A percentile compares a stretch with the other conserved stretches of the same genome.
Conservation (phyloP, 1,140 invertebrate species). For the Bilobella aurantiaca region DNA sequence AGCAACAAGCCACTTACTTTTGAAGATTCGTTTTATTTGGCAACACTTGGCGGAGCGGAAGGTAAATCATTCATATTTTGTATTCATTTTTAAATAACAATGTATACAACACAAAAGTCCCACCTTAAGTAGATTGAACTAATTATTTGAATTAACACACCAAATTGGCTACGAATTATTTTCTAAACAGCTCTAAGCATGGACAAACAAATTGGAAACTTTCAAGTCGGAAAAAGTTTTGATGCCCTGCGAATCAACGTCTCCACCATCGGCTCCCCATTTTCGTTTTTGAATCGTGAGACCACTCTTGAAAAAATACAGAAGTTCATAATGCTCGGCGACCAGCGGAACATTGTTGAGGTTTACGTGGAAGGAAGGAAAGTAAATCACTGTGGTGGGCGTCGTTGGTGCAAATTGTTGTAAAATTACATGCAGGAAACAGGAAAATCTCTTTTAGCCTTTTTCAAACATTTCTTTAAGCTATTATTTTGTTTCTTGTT, state of each 20-base stretch:
- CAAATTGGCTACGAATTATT: no score
- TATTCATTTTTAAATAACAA: neutral
- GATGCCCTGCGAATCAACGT: slow-evolving; percentile 61
- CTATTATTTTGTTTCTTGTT: neutral
- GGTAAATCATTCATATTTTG: no score
- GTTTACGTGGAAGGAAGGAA: slow-evolving; percentile 63
- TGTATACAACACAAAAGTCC: no score
- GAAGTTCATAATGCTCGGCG: slow-evolving; percentile 69
- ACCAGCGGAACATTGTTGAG: slow-evolving; percentile 67
- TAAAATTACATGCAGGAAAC: neutral
- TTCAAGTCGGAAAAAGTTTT: slow-evolving; percentile 68
- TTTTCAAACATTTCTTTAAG: neutral
- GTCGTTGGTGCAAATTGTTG: neutral
- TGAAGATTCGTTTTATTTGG: slow-evolving; percentile 68
- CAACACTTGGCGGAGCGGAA: slow-evolving; percentile 73
- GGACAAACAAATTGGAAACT: slow-evolving; percentile 63
- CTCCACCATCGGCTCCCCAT: slow-evolving; percentile 33
- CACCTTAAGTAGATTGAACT: neutral
- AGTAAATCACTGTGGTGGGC: slow-evolving; percentile 41
- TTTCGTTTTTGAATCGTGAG: slow-evolving; percentile 44
- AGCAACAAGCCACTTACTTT: slow-evolving; percentile 53
- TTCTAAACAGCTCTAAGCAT: slow-evolving; percentile 54
- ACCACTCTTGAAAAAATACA: slow-evolving; percentile 54
- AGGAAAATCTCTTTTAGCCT: neutral
- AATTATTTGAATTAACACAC: no score